These are phyloP conservation scores for Clusia tigrina DNA, from an alignment of 2,888 invertebrate species.

Conservation along the genomic window DNA sequence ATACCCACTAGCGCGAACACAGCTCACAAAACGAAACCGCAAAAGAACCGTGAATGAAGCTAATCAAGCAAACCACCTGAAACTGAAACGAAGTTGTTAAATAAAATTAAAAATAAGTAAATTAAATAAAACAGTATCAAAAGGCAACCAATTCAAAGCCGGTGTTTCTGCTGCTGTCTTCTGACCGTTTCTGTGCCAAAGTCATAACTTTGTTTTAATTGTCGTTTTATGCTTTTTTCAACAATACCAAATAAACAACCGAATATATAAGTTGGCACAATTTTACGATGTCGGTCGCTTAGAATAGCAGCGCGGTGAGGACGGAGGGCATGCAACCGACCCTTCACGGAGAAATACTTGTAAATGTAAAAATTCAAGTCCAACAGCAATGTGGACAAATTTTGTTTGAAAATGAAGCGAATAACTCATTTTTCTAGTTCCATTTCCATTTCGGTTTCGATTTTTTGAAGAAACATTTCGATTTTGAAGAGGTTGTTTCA, in stretches of 20 bases:
- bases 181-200: conserved; percentile 24
- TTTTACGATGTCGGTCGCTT: background rate
- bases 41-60: conserved; percentile 20
- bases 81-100: too few relatives aligned
- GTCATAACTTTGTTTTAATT: conserved; percentile 6
- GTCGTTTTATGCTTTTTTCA: background rate
- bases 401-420: background rate
- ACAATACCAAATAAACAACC: background rate
- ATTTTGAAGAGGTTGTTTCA: too few relatives aligned
- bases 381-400: background rate
- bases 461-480: too few relatives aligned
- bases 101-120: too few relatives aligned
- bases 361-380: background rate
- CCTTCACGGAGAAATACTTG: too few relatives aligned
- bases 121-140: too few relatives aligned
- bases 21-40: conserved; percentile 3
- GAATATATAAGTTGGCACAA: background rate
- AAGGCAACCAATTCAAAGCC: background rate
- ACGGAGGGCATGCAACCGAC: too few relatives aligned
- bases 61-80: background rate
- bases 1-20: background rate
- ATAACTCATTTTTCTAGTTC: too few relatives aligned
- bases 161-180: background rate
- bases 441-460: too few relatives aligned
- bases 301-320: background rate